Conservation (phyloP, 1,140 invertebrate species). For the Pseudobourletiella spinata region DNA sequence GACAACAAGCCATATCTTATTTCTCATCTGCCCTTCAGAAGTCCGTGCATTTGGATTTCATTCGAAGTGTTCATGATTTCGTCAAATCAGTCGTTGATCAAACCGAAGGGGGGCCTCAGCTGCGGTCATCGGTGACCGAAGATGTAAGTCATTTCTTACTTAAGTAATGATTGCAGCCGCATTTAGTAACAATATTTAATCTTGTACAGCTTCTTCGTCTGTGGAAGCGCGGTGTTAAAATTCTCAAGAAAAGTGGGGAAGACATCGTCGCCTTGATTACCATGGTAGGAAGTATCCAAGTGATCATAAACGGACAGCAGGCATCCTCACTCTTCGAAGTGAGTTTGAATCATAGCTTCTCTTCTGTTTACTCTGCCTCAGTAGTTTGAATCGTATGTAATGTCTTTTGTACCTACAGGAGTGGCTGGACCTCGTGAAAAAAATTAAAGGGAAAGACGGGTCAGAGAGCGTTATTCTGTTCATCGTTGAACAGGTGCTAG, state of each 20-base stretch:
- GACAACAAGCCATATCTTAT: background rate
- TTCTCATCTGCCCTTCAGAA: background rate
- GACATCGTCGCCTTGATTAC: background rate
- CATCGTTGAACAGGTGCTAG: background rate
- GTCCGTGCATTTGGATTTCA: background rate
- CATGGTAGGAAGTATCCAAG: too few relatives aligned
- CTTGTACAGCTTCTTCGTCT: background rate
- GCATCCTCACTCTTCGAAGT: too few relatives aligned
- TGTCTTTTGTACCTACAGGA: too few relatives aligned
- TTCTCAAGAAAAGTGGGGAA: background rate
- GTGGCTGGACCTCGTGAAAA: constrained; percentile 24
- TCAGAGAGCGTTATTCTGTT: background rate
- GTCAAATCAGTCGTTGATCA: background rate
- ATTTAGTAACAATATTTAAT: too few relatives aligned
- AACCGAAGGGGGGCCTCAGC: background rate
- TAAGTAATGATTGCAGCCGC: too few relatives aligned
- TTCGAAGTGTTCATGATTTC: background rate
- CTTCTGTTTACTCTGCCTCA: too few relatives aligned
- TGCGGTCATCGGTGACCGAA: background rate
- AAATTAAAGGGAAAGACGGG: constrained; percentile 32
- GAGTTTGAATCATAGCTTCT: too few relatives aligned
- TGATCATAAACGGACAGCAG: too few relatives aligned
- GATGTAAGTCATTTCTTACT: background rate
- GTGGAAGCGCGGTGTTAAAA: background rate
- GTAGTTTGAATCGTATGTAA: too few relatives aligned